Base-by-base conservation (phyloP, 2,797 vertebrate genomes). In the Leucoraja ocellata region DNA sequence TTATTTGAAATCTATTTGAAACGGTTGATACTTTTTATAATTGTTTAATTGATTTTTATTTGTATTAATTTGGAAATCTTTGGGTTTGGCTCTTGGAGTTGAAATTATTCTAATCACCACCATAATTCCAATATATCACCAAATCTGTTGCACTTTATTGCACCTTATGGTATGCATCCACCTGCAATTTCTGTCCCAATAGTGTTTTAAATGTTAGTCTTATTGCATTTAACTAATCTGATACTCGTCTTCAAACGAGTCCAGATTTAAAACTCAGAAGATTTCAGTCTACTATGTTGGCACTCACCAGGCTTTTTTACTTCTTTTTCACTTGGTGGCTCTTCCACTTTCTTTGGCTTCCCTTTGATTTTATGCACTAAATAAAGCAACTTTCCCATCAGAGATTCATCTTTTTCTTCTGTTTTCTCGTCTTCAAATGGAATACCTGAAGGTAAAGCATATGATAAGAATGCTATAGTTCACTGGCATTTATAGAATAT, bases 291-390 rank as follows among this genome's bases (percentile, higher is more conserved):
- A 36, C 83, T 14, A 76, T 68, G 54, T 16, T 36, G 93, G 93
- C 94, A 96, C 98, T 98, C 96, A 99, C 99, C 97, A 93, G 99
- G 99, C 91, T 96, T 96, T 21, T 97, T 97, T 79, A 98, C 97
- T 93, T 97, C 96, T 94, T 97, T 97, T 95, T 98, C 96, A 0
- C 94, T 96, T 18, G 97, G 97, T 93, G 97, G 96, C 93, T 96
- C 94, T 94, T 98, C 97, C 36, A 97, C 96, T 94, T 97, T 97
- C 95, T 97, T 98, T 77, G 97, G 95, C 77, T 97, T 96, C 81
- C 98, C 97, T 97, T 98, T 99, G 95, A 99, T 98, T 96, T 97
- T 99, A 94, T 97, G 97, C 93, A 99, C 95, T 94, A 99, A 95
- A 81, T 97, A 96, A 93, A 98, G 94, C 63, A 99, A 97, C 84